Evolutionary conservation across 2,113 vertebrate species (phyloP).

Genomic region (Danionella cerebrum): DNA sequence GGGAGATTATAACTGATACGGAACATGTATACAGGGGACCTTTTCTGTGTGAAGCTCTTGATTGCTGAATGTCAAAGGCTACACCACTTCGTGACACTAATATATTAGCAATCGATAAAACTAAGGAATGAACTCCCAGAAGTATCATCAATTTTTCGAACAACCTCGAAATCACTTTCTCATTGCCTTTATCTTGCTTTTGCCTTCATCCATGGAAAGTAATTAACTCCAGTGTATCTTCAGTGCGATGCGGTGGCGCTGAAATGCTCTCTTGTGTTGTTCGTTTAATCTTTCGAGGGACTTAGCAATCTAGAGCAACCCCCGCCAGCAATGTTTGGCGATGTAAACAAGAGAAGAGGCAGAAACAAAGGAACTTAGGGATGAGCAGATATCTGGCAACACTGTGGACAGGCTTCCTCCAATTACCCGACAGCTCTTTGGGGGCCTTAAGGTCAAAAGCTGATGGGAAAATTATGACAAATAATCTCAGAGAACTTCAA

Average conservation of each 20-base stretch:
- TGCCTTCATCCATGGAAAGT: background rate
- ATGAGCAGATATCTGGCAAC: background rate
- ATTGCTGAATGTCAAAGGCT: background rate
- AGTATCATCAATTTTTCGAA: constrained; percentile 41
- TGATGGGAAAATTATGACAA: background rate
- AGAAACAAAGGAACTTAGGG: background rate
- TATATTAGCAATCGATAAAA: background rate
- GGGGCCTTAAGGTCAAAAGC: background rate
- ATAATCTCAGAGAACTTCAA: no score
- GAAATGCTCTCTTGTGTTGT: background rate
- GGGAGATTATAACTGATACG: background rate
- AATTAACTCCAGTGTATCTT: constrained; percentile 1
- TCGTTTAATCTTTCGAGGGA: background rate
- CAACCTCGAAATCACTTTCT: background rate
- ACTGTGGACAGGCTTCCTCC: background rate
- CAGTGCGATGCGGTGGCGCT: background rate
- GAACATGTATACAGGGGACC: background rate
- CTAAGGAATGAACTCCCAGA: constrained; percentile 10
- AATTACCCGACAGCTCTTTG: background rate
- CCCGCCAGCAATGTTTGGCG: background rate
- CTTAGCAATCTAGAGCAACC: background rate
- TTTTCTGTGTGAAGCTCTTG: background rate
- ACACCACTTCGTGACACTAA: constrained; percentile 1
- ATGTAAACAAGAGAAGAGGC: background rate
- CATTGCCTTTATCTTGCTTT: background rate